phyloP scores from a whole-genome alignment of 2,113 vertebrate species.

The Tupaia chinensis region DNA sequence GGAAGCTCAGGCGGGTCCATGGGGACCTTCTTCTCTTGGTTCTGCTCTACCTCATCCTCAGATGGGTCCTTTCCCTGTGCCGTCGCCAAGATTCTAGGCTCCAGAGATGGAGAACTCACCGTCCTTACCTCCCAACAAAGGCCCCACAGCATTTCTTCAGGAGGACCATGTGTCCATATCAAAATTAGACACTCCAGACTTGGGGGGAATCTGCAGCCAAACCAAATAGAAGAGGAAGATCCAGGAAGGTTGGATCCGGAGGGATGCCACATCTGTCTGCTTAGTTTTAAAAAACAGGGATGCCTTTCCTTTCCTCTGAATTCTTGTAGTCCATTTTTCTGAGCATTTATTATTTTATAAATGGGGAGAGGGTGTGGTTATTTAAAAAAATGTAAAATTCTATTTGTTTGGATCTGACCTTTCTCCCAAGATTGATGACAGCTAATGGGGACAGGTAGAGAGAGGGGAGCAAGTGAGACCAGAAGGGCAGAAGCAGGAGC shows the following conservation, averaged over 20 bases:
- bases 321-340: constrained; percentile 11
- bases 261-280: background rate
- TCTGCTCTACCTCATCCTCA: background rate
- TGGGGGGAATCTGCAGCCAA: background rate
- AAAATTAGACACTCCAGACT: background rate
- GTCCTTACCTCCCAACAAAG: background rate
- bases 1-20: background rate
- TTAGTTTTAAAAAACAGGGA: background rate
- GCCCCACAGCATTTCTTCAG: background rate
- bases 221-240: background rate
- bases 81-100: background rate
- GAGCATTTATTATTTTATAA: background rate
- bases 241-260: background rate
- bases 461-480: background rate
- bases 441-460: background rate
- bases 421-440: background rate
- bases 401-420: background rate
- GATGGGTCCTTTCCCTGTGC: background rate
- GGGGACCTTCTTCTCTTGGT: background rate
- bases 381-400: background rate
- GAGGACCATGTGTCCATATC: background rate
- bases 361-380: background rate
- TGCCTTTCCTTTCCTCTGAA: background rate
- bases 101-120: background rate
- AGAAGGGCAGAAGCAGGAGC: background rate